Conservation (phyloP, 2,113 vertebrate genomes). For the Struthio camelus region DNA sequence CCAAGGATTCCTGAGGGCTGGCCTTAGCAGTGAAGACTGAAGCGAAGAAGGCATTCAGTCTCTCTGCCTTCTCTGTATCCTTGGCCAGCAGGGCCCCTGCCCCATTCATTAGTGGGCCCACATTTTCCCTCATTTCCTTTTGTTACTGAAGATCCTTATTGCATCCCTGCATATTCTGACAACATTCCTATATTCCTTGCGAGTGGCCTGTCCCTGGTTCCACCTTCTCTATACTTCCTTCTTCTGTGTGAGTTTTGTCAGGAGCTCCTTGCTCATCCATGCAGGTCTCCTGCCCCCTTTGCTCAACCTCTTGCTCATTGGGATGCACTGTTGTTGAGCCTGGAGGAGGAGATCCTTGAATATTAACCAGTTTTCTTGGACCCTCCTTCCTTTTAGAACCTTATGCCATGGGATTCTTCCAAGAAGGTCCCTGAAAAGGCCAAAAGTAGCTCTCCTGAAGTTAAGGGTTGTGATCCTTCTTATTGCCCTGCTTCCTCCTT, state of each 20-base stretch:
- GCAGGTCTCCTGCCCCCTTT: not conserved
- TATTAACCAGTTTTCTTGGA: not conserved
- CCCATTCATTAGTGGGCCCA: too few species aligned
- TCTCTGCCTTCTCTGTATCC: too few species aligned
- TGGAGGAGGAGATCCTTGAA: not conserved
- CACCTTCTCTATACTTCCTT: not conserved
- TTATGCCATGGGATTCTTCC: not conserved
- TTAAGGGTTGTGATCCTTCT: not conserved
- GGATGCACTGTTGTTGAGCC: not conserved
- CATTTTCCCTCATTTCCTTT: too few species aligned
- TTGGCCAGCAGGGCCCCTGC: too few species aligned
- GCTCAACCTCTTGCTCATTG: not conserved
- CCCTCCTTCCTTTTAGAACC: not conserved
- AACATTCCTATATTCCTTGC: too few species aligned
- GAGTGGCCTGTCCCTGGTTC: not conserved
- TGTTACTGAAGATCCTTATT: too few species aligned
- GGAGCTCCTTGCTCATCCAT: not conserved
- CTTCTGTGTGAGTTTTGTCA: not conserved
- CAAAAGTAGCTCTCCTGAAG: not conserved
- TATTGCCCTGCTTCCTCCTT: too few species aligned
- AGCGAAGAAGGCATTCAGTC: too few species aligned
- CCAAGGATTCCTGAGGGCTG: too few species aligned
- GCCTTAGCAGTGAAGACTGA: too few species aligned
- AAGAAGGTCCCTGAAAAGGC: not conserved
- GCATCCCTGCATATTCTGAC: not conserved